Base-by-base conservation (phyloP, 2,888 invertebrate genomes). In the Sturmia bella region DNA sequence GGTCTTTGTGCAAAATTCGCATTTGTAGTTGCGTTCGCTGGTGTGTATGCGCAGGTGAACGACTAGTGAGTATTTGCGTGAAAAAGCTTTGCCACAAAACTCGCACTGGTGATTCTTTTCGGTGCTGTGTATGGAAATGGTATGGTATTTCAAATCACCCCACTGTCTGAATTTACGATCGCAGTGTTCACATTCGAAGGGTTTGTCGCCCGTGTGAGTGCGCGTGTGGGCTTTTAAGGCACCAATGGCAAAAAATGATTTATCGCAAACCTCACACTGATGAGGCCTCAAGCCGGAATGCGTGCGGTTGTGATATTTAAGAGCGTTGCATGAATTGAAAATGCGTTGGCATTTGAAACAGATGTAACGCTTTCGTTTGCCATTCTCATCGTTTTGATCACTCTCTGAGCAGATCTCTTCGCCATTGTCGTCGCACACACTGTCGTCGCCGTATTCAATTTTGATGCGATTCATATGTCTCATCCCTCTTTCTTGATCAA, bases 61-160 rank as follows among this genome's bases (percentile, higher is more conserved):
- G 64, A 95, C 96, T 61, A 97, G 91, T 0, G 97, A 97, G 89
- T 97, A 97, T 86, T 96, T 87, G 2, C 97, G 92, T 0, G 97
- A 96, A 91, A 97, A 97, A 87, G 96, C 95, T 88, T 97, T 97
- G 70, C 95, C 95, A 88, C 97, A 97, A 88, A 95, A 97, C 87
- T 97, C 97, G 89, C 97, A 97, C 87, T 97, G 96, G 89, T 95
- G 96, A 84, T 95, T 94, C 89, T 96, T 96, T 90, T 95, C 93
- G 54, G 94, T 94, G 9, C 96, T 95, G 89, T 97, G 97, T 83
- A 96, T 92, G 3, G 97, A 97, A 37, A 94, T 94, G 78, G 94
- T 94, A 91, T 97, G 97, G 89, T 97, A 96, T 87, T 96, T 96
- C 63, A 97, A 92, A 89, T 97, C 97, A 63, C 96, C 96, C 95